Base-by-base conservation (phyloP, 1,140 invertebrate genomes). In the Nymphalis io region DNA sequence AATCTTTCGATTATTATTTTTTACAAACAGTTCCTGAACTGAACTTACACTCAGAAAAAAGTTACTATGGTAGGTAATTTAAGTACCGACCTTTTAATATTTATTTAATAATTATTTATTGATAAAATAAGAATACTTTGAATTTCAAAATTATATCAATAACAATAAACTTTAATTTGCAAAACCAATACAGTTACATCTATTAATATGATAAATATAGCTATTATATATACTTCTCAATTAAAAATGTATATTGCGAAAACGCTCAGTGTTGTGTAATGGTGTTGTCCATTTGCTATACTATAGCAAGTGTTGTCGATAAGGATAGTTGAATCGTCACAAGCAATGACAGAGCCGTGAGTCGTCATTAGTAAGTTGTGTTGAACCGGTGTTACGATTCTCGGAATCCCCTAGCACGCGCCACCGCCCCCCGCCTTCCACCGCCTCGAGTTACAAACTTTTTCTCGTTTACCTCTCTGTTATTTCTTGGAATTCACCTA, bases 381-480 rank as follows among this genome's bases (percentile, higher is more conserved):
- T 78, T 76, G 76, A 80, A 76, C 67, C 73, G 74, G 75, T 79
- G 75, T 76, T 78, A 70, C 51, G 72, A 76, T 90, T 89, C 88
- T 82, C 66, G 78, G 88, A 90, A 90, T 79, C 83, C 27, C 69
- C 82, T 71, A 85, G 86, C 88, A 88, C 85, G 88, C 83, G 84
- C 83, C 83, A 46, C 51, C 70, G 68, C 70, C 39, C n/a, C 58
- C 71, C 72, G 53, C 73, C 71, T 59, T 51, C 74, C 70, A 70
- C 61, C 75, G 74, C 79, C 71, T 81, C 81, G 76, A 67, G 74
- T 81, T 76, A 77, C 77, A 67, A 75, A 76, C 73, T 81, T 87
- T 88, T 89, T 88, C 80, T 85, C 78, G n/a, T 82, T 85, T 81
- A 87, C 82, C 70, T 83, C 83, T 83, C 75, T 74, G 74, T 84